Evolutionary conservation across 2,797 vertebrate genomes (phyloP), one percentile per base, ranked within the genome.

Genomic region (Distichodus sexfasciatus): DNA sequence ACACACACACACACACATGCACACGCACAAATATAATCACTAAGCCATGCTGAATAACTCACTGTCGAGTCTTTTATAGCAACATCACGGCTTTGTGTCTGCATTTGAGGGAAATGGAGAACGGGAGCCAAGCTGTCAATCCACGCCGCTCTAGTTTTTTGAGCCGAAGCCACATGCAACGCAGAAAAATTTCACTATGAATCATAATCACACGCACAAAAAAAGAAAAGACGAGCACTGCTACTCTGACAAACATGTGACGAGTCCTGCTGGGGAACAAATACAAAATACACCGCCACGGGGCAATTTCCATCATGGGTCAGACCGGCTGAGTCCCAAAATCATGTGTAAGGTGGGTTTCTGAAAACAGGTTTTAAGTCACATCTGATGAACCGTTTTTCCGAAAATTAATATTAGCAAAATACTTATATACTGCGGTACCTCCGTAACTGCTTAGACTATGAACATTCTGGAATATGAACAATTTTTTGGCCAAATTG

Each of bases 11-110:
- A 66, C 60, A 54, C 41, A 66, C 38, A 54, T 59, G 50, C 41
- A 70, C 47, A 51, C 36, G 55, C 23, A 50, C 2, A 38, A 23
- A 41, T 43, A n/a, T 33, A 8, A 31, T 36, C 19, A 51, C 48
- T 17, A 69, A 66, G 61, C 70, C 79, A 67, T 70, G 79, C 72
- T 82, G 78, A 86, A 88, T 83, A 84, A 75, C 82, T 83, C 83
- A 75, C 81, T 88, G 84, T 86, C 83, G 70, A 82, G 60, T 19
- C 60, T 66, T 75, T 72, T 69, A 61, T 75, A 73, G 71, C 72
- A 77, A 71, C 69, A 68, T 76, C 69, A 54, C n/a, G n/a, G 63
- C 72, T 83, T 68, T 70, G 41, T 54, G 73, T 69, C 43, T 62
- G 69, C 74, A 69, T 76, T 69, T 72, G 60, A 64, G 70, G 63